A percentile compares a stretch with the other conserved stretches of the same genome.
Conservation (phyloP, 2,888 invertebrate genomes). For the Sussaba pulchella region DNA sequence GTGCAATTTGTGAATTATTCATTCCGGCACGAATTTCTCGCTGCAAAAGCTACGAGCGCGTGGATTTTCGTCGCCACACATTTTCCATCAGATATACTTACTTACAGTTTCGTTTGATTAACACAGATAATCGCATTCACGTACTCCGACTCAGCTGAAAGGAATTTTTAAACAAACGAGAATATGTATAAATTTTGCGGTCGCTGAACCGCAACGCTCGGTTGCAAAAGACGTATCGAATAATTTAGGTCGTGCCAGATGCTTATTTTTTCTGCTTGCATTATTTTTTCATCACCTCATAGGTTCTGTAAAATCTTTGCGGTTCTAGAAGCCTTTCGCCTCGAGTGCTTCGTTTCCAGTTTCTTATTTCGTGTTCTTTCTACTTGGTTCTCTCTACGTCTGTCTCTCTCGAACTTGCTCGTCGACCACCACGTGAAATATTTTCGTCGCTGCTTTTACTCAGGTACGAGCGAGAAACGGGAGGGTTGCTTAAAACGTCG, state of each 20-base stretch:
- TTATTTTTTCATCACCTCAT: constrained; percentile 27
- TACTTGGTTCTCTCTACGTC: constrained; percentile 21
- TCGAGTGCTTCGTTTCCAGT: constrained; percentile 63
- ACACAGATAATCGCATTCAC: constrained; percentile 15
- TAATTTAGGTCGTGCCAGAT: constrained; percentile 60
- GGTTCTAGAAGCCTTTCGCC: constrained; percentile 61
- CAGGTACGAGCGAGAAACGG: constrained; percentile 47
- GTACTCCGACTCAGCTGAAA: constrained; percentile 22
- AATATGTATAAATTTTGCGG: constrained; percentile 39
- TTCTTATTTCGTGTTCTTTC: constrained; percentile 46
- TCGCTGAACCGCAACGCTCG: constrained; percentile 30
- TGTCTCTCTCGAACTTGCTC: not conserved
- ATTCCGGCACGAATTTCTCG: not conserved
- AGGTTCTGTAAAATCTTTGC: constrained; percentile 56
- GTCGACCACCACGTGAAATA: constrained; percentile 42
- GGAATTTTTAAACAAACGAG: constrained; percentile 36
- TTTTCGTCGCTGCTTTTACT: constrained; percentile 46
- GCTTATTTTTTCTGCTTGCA: constrained; percentile 30
- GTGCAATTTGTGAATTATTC: not conserved
- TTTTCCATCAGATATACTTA: not conserved
- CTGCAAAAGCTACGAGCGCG: not conserved
- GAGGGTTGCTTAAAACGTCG: constrained; percentile 61
- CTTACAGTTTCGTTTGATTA: not conserved
- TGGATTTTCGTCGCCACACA: not conserved
- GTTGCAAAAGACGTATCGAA: constrained; percentile 60